These are phyloP conservation scores for Xenus cinereus DNA, from an alignment of 2,113 vertebrate species.

Conservation along the genomic window DNA sequence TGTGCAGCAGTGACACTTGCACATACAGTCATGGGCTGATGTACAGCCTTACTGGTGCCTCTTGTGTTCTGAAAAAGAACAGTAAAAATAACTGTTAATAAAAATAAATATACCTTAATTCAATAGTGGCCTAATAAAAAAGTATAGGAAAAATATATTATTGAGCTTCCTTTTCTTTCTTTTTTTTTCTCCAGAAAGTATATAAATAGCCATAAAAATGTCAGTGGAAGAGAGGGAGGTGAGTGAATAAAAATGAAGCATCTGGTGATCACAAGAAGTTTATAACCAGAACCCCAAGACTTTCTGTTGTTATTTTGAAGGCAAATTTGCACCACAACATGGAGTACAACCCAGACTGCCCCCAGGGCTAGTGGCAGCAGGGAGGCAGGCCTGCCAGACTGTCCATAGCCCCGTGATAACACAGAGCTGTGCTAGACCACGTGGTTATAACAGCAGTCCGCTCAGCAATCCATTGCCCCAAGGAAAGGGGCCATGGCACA, in stretches of 20 bases:
- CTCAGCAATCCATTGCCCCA: not conserved
- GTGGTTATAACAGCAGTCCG: not conserved
- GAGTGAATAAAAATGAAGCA: constrained; percentile 23
- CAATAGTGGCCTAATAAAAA: constrained; percentile 38
- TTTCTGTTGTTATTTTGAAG: not conserved
- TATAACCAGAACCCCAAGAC: not conserved
- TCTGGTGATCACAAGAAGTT: not conserved
- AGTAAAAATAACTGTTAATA: constrained; percentile 30
- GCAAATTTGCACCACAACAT: not conserved
- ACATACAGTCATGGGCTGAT: not conserved
- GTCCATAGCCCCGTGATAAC: not conserved
- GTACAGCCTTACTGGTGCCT: not conserved
- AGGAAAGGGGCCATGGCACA: not conserved
- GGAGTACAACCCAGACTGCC: not conserved
- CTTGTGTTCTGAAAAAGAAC: not conserved
- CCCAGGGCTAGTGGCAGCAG: not conserved
- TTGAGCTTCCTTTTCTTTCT: not conserved
- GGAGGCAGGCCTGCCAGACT: not conserved
- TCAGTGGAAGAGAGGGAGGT: not conserved
- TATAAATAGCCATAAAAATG: constrained; percentile 17
- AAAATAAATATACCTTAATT: constrained; percentile 47
- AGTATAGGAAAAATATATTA: not conserved
- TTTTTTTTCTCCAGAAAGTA: not conserved
- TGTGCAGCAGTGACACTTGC: not conserved
- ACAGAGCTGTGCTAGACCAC: not conserved